Percentiles rank a stretch among this genome's conserved stretches.
phyloP scores from a whole-genome alignment of 2,888 invertebrate species.

The Monochamus alternatus region DNA sequence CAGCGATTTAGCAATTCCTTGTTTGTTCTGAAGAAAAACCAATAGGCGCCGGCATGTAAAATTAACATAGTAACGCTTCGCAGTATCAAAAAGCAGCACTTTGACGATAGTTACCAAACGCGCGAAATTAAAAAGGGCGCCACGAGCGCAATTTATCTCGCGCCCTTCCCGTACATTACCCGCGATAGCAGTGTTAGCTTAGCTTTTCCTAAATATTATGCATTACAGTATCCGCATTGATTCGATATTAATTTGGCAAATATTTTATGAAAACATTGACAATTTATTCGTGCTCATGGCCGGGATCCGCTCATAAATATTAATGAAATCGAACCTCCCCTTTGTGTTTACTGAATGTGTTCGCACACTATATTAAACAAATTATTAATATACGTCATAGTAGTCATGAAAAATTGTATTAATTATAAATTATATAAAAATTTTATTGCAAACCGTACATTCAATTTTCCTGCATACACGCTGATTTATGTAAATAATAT shows the following conservation, averaged over 20 bases:
- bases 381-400: conserved; percentile 38
- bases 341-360: conserved; percentile 59
- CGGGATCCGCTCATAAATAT: conserved; percentile 65
- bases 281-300: conserved; percentile 67
- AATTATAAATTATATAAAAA: conserved; percentile 37
- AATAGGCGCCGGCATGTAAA: no score
- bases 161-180: conserved; percentile 36
- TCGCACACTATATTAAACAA: conserved; percentile 44
- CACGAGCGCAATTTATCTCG: conserved; percentile 24
- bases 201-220: conserved; percentile 62
- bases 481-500: conserved; percentile 37
- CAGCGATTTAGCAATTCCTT: no score
- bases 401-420: conserved; percentile 36
- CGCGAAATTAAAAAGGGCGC: neutral
- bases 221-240: conserved; percentile 64
- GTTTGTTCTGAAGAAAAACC: no score
- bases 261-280: conserved; percentile 68
- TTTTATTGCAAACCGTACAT: conserved; percentile 24
- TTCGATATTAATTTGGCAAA: conserved; percentile 67
- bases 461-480: conserved; percentile 12
- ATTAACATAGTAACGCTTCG: neutral
- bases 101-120: neutral
- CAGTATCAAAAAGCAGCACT: neutral
- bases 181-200: conserved; percentile 57
- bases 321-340: conserved; percentile 64